Percentiles rank a stretch among this genome's conserved stretches.
phyloP scores from a whole-genome alignment of 2,888 invertebrate genomes.

The Phaonia tiefii region DNA sequence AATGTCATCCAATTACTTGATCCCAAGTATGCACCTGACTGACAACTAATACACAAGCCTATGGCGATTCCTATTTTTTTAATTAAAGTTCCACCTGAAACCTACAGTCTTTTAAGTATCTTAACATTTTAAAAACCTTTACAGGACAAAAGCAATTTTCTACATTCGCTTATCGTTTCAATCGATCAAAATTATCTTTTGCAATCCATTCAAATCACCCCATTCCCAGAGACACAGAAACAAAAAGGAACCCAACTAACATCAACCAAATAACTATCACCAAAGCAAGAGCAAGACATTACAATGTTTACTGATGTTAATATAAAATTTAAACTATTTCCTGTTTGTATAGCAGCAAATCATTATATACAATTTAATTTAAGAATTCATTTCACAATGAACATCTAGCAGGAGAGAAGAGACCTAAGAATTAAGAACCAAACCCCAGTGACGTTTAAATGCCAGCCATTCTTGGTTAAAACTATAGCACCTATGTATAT shows the following conservation, averaged over 20 bases:
- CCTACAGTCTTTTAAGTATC: no score
- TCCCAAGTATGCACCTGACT: no score
- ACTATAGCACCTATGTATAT: background rate
- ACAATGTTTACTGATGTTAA: conserved; percentile 29
- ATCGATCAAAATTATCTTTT: background rate
- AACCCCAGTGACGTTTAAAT: no score
- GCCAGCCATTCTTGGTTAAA: background rate
- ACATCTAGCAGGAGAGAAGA: conserved; percentile 14
- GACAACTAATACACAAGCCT: no score
- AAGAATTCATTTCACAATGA: conserved; percentile 59
- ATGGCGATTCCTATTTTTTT: no score
- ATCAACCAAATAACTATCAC: conserved; percentile 2
- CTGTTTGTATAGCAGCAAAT: conserved; percentile 62
- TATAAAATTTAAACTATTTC: conserved; percentile 60
- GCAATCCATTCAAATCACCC: background rate
- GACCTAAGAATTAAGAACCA: background rate
- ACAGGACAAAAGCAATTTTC: no score
- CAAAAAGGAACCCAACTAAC: background rate
- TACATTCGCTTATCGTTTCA: background rate
- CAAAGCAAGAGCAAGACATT: background rate
- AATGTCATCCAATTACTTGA: no score
- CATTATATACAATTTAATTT: conserved; percentile 62
- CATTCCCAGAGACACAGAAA: background rate
- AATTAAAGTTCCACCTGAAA: no score
- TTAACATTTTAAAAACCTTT: no score